These are phyloP conservation scores for Antrozous pallidus DNA, from an alignment of 2,797 vertebrate genomes.

Conservation along the genomic window DNA sequence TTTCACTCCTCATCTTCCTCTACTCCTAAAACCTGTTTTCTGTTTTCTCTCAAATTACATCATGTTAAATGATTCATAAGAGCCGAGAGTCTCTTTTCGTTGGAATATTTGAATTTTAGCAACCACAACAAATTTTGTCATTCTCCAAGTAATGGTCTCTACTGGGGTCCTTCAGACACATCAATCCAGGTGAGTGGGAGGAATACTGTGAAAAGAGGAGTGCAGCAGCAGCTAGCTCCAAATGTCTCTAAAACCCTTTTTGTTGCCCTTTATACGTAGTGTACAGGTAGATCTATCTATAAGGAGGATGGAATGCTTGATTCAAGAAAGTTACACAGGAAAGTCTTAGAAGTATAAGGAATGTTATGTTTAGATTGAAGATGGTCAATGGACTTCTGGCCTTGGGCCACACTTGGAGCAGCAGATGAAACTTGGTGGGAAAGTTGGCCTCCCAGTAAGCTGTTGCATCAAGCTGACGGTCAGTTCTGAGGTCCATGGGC, in stretches of 20 bases:
- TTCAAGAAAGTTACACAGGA: background rate
- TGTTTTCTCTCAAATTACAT: background rate
- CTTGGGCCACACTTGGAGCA: background rate
- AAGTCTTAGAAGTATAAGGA: background rate
- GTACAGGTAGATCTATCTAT: background rate
- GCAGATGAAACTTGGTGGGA: background rate
- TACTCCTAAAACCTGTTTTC: background rate
- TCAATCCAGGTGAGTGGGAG: background rate
- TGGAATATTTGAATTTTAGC: background rate
- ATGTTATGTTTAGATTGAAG: background rate
- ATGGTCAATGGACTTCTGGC: background rate
- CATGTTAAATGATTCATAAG: background rate
- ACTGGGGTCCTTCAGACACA: background rate
- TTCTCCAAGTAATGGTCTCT: background rate
- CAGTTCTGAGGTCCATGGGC: background rate
- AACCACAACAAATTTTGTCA: background rate
- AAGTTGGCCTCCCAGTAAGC: background rate
- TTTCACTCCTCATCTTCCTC: background rate
- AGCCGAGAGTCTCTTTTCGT: background rate
- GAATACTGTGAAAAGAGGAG: background rate
- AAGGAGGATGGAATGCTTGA: background rate
- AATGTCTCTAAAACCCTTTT: background rate
- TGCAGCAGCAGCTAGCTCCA: background rate
- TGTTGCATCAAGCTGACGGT: background rate
- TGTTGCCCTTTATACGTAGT: background rate